phyloP scores from a whole-genome alignment of 2,888 invertebrate genomes.

The Latheticus oryzae region DNA sequence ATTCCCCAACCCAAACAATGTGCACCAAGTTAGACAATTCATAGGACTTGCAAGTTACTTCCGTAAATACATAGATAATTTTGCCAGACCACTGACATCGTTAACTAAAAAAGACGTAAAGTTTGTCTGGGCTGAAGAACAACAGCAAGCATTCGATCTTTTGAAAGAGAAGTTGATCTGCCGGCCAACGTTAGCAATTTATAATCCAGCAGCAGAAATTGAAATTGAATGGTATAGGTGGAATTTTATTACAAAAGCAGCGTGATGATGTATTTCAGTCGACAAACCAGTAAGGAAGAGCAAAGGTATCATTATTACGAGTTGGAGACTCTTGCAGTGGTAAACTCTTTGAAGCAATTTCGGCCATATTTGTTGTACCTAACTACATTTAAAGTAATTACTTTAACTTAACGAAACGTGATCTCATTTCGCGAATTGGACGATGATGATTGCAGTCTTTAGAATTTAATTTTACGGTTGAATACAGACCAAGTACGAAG shows the following conservation, averaged over 20 bases:
- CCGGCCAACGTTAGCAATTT: slow-evolving; percentile 22
- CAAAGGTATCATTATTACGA: slow-evolving; percentile 40
- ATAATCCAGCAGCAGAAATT: slow-evolving; percentile 34
- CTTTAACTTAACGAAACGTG: slow-evolving; percentile 38
- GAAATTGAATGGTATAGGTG: slow-evolving; percentile 48
- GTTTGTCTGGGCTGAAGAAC: slow-evolving; percentile 36
- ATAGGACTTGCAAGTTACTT: slow-evolving; percentile 32
- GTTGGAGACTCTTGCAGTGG: slow-evolving; percentile 38
- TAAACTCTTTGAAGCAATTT: slow-evolving; percentile 14
- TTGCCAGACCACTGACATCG: slow-evolving; percentile 47
- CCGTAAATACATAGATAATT: slow-evolving; percentile 48
- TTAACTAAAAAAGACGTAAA: slow-evolving; percentile 46
- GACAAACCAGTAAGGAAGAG: slow-evolving; percentile 32
- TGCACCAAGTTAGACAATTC: slow-evolving; percentile 45
- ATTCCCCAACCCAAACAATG: slow-evolving; percentile 50
- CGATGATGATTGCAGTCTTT: slow-evolving; percentile 53
- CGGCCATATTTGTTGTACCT: slow-evolving; percentile 2
- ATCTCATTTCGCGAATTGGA: slow-evolving; percentile 41
- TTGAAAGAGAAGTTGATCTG: slow-evolving; percentile 22
- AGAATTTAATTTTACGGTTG: slow-evolving; percentile 50
- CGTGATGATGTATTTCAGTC: slow-evolving; percentile 50
- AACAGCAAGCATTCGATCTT: slow-evolving; percentile 25
- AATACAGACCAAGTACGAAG: slow-evolving; percentile 48
- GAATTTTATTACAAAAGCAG: slow-evolving; percentile 50
- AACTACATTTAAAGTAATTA: slow-evolving; percentile 27